Evolutionary conservation across 2,113 vertebrate species (phyloP), one percentile per base, ranked within the genome.

Genomic region (Bettongia penicillata): DNA sequence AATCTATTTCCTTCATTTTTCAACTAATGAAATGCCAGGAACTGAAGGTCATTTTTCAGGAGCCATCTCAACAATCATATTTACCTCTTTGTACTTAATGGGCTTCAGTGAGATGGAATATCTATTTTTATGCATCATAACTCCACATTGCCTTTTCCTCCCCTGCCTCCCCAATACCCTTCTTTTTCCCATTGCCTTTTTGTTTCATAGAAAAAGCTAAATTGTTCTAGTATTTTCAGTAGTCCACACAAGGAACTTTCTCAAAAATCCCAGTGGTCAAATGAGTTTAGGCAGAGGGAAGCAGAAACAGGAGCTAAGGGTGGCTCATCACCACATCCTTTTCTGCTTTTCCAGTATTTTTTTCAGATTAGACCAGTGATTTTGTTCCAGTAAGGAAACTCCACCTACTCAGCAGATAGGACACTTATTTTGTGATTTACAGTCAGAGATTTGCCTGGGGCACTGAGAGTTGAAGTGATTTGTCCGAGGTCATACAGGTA

Each of bases 201-300:
- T 84, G 47, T 19, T 94, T 84, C 49, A 89, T 37, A 51, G 0
- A 25, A 93, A 94, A 94, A 94, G 37, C 43, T 48, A 94, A 53
- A 77, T n/a, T 77, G 14, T 8, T 6, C 51, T 53, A 77, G 50
- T 61, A 51, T 94, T 96, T 90, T 90, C 91, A 68, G 12, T 93
- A 57, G 26, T 91, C 57, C 57, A 91, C 77, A 84, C 49, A 94
- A 48, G 37, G 51, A 91, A 91, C 5, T 89, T 89, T 93, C 94
- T 57, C 55, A 94, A 37, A 91, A 92, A 51, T 51, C 11, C 4
- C 23, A 25, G 51, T 31, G 8, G 12, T 55, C 26, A 26, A 94
- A 89, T 5, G 89, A 47, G 61, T n/a, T 77, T 12, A n/a, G 61
- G 61, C 37, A 77, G 8, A 23, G 11, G 31, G 53, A 48, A 90